Evolutionary conservation across 2,113 vertebrate species (phyloP), one percentile per base, ranked within the genome.

Genomic region (Mixornis gularis): DNA sequence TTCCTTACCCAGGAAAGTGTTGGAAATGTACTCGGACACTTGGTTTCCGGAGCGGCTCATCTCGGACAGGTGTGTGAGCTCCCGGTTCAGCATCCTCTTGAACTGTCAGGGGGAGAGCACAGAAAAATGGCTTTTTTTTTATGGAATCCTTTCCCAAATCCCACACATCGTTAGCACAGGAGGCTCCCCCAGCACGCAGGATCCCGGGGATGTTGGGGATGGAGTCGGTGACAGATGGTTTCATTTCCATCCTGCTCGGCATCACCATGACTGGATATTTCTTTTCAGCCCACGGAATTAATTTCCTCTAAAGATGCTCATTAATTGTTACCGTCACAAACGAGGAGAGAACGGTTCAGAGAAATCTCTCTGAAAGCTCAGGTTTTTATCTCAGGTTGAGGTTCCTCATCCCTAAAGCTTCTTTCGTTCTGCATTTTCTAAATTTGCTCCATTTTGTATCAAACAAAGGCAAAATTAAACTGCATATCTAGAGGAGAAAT

Each of bases 1-100:
- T 13, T 55, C 79, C 98, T 99, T 97, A 99, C 99, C 99, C 92
- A 99, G 97, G 97, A 99, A 99, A 59, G 99, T 99, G 97, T 98
- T 99, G 96, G 99, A 99, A 97, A 99, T 99, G 97, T 99, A 99
- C 96, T 99, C 99, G 44, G 99, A 99, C 97, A 99, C 99, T 95
- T 99, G 99, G 98, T 99, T 99, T 89, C 99, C 99, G 12, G 99
- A 99, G 89, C 99, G 98, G 96, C 99, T 99, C 99, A 99, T 99
- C 97, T 99, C 99, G 40, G 99, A 99, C 96, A 99, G 98, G 96
- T 99, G 99, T 56, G 98, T 99, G 94, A 99, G 98, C 96, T 99
- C 99, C 93, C 99, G 98, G 96, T 98, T 99, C 97, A 99, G 97
- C 99, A 99, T 99, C 98, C 99, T 99, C 97, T 99, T 99, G 98